Conservation (phyloP, 2,797 vertebrate genomes). For the Adelosebastes latens region DNA sequence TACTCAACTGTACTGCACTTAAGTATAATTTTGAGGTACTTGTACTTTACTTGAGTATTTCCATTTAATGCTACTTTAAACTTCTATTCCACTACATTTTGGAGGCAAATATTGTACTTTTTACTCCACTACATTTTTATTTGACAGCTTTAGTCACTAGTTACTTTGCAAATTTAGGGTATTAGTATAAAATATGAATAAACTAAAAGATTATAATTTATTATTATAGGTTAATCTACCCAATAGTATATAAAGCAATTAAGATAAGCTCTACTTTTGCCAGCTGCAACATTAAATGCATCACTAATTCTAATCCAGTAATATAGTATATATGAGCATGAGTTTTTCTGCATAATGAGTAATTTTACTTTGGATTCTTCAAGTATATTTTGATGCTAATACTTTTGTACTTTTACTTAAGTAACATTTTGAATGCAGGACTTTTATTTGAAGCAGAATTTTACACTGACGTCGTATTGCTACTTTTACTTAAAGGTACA, state of each 20-base stretch:
- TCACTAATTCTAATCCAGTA: neutral
- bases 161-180: no score
- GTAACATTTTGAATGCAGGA: neutral
- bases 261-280: neutral
- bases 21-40: neutral
- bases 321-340: neutral
- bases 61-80: no score
- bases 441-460: neutral
- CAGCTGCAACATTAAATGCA: neutral
- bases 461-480: neutral
- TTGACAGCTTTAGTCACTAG: no score
- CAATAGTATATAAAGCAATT: neutral
- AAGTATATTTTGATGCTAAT: neutral
- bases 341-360: neutral
- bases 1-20: neutral
- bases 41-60: neutral
- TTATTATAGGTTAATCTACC: no score
- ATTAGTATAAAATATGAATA: neutral
- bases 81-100: neutral
- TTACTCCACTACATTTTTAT: no score
- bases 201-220: neutral
- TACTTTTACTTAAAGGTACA: no score
- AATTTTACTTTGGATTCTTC: neutral
- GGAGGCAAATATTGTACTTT: neutral
- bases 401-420: neutral